Evolutionary conservation across 2,888 invertebrate genomes (phyloP).

Genomic region (Muscina levida): DNA sequence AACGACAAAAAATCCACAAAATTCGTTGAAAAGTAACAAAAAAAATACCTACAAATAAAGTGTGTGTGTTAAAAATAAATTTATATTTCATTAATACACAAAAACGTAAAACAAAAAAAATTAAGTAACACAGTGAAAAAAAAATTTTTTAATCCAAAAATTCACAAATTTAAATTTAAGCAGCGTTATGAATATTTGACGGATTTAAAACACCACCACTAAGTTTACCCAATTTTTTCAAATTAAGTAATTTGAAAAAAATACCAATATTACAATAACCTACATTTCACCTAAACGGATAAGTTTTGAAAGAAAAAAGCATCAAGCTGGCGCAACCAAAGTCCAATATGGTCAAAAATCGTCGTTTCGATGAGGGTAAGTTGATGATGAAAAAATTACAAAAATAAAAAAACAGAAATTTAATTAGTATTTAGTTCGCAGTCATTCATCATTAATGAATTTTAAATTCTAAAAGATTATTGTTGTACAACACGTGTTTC

Average conservation of each 20-base stretch:
- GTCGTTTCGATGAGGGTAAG: conserved; percentile 77
- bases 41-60: too few species aligned
- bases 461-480: conserved; percentile 2
- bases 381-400: neutral
- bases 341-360: conserved; percentile 75
- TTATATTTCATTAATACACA: neutral
- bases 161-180: neutral
- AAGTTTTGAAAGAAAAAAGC: too few species aligned
- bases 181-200: too few species aligned
- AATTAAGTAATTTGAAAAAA: conserved; percentile 18
- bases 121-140: neutral
- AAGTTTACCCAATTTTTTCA: too few species aligned
- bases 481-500: conserved; percentile 51
- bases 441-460: neutral
- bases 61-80: too few species aligned
- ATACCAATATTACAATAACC: too few species aligned
- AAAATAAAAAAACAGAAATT: neutral
- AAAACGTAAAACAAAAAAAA: neutral
- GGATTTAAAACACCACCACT: neutral
- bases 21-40: too few species aligned
- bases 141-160: neutral
- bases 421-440: neutral
- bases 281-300: too few species aligned
- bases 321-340: conserved; percentile 44
- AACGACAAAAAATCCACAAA: too few species aligned